Conservation (phyloP, 2,797 vertebrate species). For the Hydrocynus forskahlii region DNA sequence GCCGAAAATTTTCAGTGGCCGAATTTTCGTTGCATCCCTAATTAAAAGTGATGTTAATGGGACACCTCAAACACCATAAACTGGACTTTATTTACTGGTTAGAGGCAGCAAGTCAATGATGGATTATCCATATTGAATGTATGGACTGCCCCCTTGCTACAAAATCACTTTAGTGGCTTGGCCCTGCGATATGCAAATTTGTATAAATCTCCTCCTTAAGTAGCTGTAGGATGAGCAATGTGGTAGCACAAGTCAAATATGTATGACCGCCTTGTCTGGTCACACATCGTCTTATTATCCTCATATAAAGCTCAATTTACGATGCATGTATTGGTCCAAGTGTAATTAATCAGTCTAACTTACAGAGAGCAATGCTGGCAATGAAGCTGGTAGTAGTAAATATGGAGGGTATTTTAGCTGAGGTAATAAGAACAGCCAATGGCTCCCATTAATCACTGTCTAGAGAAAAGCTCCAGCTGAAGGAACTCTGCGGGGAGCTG, state of each 20-base stretch:
- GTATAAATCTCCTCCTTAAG: slow-evolving; percentile 1
- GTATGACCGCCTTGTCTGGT: not conserved
- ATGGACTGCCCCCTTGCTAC: not conserved
- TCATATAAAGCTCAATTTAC: slow-evolving; percentile 29
- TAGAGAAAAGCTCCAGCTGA: slow-evolving; percentile 13
- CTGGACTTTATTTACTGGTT: not conserved
- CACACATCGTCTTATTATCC: slow-evolving; percentile 25
- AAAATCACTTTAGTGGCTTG: not conserved
- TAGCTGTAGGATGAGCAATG: slow-evolving; percentile 20
- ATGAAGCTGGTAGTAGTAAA: slow-evolving; percentile 21
- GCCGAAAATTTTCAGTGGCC: too few relatives aligned
- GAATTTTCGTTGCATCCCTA: too few relatives aligned
- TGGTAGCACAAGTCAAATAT: slow-evolving; percentile 20
- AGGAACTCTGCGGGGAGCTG: slow-evolving; percentile 2
- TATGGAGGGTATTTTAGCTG: slow-evolving; percentile 34
- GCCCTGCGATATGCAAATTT: not conserved
- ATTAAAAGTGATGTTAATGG: not conserved
- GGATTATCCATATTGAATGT: not conserved
- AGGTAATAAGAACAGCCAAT: slow-evolving; percentile 15
- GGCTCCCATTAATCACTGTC: slow-evolving; percentile 51
- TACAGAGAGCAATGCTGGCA: slow-evolving; percentile 31
- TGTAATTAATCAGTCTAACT: slow-evolving; percentile 43
- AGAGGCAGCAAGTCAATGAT: not conserved
- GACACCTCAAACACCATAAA: not conserved
- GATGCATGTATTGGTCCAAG: slow-evolving; percentile 1